Evolutionary conservation across 2,888 invertebrate genomes (phyloP), one percentile per base, ranked within the genome.

Genomic region (Limenitis arthemis): DNA sequence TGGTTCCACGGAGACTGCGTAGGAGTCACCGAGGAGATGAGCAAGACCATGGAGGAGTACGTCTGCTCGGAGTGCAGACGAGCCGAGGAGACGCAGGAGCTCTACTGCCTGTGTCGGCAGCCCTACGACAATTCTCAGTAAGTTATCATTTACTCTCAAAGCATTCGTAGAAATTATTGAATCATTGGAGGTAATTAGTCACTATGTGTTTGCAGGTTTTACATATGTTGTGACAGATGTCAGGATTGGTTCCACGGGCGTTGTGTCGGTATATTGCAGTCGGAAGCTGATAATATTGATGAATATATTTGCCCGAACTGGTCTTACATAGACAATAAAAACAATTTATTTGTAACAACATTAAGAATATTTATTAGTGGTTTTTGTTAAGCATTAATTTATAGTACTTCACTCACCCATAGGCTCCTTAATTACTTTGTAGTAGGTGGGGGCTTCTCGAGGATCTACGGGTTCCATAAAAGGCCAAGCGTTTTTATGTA

Each of bases 1-100:
- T 99, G 99, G 98, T 99, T 97, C 89, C 99, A 99, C 75, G 98
- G 98, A 1, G 94, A 94, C 64, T 99, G 99, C 75, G 97, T 99
- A 8, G 94, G 94, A 41, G 94, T 99, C 55, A 94, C 95, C 0
- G 97, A 98, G 78, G 93, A 94, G 73, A 93, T 94, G 88, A 96
- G 97, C 58, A 94, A 95, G 75, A 90, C 91, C 30, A 90, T 98
- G 78, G 94, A 95, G 44, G 95, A 96, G 73, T 99, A 96, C 79
- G 91, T 95, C 60, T 96, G 96, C 71, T 89, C 89, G 11, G 95
- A 95, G 71, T 96, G 96, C 72, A 90, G 92, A 54, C 93, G 94
- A 63, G 95, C 96, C 3, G 89, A 92, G 61, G 95, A 95, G 67
- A 94, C 94, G 0, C 93, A 97, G 73, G 97, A 98, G 73, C 88